Percentiles rank a stretch among this genome's conserved stretches.
Evolutionary conservation across 2,113 vertebrate species (phyloP).

Genomic region (Anseranas semipalmata): DNA sequence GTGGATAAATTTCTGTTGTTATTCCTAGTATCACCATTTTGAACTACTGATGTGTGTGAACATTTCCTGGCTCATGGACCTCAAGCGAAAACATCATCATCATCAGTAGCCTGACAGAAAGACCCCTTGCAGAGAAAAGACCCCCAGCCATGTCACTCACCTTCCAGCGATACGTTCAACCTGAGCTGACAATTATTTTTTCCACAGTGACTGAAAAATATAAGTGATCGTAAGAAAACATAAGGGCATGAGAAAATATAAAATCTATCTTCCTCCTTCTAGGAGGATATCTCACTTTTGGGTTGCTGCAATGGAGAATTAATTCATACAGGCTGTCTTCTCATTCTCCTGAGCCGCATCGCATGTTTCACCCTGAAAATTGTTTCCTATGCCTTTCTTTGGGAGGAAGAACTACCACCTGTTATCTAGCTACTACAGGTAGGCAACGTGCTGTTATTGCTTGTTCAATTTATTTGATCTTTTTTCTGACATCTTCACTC

Average conservation of each 20-base stretch:
- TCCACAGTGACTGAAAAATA: neutral
- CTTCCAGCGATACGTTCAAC: neutral
- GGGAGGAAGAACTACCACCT: neutral
- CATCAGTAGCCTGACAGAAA: neutral
- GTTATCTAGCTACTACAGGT: neutral
- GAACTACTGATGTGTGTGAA: neutral
- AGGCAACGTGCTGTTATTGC: neutral
- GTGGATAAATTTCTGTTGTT: neutral
- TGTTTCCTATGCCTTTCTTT: neutral
- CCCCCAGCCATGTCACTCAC: neutral
- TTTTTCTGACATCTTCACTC: neutral
- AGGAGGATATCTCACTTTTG: neutral
- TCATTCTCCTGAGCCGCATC: neutral
- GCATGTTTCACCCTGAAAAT: neutral
- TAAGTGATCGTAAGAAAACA: neutral
- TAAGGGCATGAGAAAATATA: neutral
- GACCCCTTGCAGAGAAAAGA: neutral
- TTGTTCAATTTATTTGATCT: constrained; percentile 20
- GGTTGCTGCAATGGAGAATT: neutral
- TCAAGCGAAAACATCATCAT: neutral
- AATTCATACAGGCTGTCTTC: neutral
- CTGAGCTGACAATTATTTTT: neutral
- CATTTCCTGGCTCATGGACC: neutral
- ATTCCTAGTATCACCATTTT: neutral
- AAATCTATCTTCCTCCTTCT: neutral